These are phyloP conservation scores for Zaprionus africanus DNA, from an alignment of 1,140 invertebrate species.

Conservation along the genomic window DNA sequence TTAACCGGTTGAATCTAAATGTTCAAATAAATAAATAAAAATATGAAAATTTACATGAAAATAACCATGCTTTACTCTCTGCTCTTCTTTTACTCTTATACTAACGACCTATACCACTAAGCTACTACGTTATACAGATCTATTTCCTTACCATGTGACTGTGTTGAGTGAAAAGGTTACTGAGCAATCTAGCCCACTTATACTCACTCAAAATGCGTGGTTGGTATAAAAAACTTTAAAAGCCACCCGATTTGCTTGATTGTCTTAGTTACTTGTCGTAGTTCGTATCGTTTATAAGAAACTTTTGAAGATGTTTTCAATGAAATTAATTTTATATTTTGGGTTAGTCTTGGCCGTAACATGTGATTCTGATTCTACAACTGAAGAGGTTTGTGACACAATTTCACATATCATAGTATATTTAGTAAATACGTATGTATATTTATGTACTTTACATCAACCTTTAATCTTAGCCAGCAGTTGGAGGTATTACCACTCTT, in stretches of 20 bases:
- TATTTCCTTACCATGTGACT: background rate
- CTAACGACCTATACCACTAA: too few relatives aligned
- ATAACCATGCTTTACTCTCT: too few relatives aligned
- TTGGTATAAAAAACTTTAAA: background rate
- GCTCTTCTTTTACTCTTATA: too few relatives aligned
- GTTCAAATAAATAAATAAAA: background rate
- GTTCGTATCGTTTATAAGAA: background rate
- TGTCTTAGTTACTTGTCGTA: background rate
- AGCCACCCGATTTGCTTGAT: background rate
- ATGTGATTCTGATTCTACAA: background rate
- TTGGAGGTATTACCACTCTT: background rate
- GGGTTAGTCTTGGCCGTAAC: background rate
- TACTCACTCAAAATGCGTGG: background rate
- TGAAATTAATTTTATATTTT: background rate
- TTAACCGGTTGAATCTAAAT: background rate
- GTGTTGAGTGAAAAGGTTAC: background rate
- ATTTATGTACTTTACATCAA: background rate
- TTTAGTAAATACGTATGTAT: background rate
- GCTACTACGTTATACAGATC: background rate
- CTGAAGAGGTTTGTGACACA: background rate
- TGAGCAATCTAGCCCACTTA: background rate
- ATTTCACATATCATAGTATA: background rate
- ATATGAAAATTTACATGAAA: background rate
- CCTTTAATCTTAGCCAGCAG: background rate
- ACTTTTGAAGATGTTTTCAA: background rate